Evolutionary conservation across 2,888 invertebrate genomes (phyloP), one percentile per base, ranked within the genome.

Genomic region (Actias luna): DNA sequence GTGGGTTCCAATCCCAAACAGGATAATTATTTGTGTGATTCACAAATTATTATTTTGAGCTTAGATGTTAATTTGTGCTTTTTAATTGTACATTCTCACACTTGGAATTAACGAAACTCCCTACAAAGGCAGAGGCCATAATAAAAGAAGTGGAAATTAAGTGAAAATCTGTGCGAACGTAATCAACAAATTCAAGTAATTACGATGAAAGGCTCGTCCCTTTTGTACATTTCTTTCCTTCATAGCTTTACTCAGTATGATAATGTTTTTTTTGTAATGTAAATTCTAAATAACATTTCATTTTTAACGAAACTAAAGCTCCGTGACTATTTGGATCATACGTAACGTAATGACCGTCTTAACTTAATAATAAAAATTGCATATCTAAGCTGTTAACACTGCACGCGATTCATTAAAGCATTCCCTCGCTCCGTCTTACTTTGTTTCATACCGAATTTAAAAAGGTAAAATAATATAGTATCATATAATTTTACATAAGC

Each of bases 331-430:
- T n/a, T n/a, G n/a, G 36, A 18, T 72, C 73, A 71, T 71, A 55
- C 71, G 73, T 70, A 67, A 66, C 65, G 71, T 78, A 75, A 80
- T 72, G 69, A 65, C 67, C 0, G 72, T 72, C 65, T 75, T 71
- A 78, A 76, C 74, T 77, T 72, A 64, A 72, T 68, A 71, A 69
- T 79, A 76, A 80, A 78, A 74, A 71, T 66, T 80, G 77, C 78
- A 81, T 80, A 80, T 78, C 74, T 72, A 65, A 65, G 67, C 64
- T 64, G 68, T 71, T 72, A 72, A 70, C 67, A 52, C 55, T 74
- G 73, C 80, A 82, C 81, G 78, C 81, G 67, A 80, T 59, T 58
- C 57, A 25, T 33, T 25, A 27, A 27, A 14, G 3, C 55, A 55
- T 29, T 16, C 55, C 29, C 55, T 55, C 1, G 16, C 29, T 29